Conservation (phyloP, 1,140 invertebrate genomes). For the Pinna nobilis region DNA sequence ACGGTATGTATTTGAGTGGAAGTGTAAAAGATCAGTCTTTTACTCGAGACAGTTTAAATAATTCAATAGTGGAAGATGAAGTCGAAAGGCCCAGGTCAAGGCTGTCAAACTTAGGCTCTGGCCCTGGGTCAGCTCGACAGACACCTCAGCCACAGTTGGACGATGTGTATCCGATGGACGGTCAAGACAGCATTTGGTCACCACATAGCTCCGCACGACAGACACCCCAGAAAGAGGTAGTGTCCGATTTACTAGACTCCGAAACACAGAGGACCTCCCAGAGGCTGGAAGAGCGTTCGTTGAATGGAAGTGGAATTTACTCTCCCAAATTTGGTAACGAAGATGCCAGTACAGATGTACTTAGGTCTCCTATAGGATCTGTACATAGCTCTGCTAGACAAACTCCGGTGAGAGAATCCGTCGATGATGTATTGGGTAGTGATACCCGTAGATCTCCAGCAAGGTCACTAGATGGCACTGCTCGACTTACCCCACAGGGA, state of each 20-base stretch:
- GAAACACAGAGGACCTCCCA: not conserved
- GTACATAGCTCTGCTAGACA: constrained; percentile 21
- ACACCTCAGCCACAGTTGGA: constrained; percentile 18
- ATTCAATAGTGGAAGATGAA: constrained; percentile 47
- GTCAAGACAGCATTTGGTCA: constrained; percentile 3
- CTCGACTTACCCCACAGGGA: constrained; percentile 38
- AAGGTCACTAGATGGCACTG: constrained; percentile 35
- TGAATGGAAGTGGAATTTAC: not conserved
- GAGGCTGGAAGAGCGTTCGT: constrained; percentile 1
- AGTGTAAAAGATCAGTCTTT: constrained; percentile 11
- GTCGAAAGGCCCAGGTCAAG: constrained; percentile 38
- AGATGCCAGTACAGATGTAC: constrained; percentile 4
- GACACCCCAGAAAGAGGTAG: constrained; percentile 24
- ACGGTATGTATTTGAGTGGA: not conserved
- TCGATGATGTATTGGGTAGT: constrained; percentile 16
- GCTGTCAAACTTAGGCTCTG: constrained; percentile 1
- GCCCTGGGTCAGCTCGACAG: constrained; percentile 16
- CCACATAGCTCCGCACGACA: constrained; percentile 19
- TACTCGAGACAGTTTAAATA: constrained; percentile 11
- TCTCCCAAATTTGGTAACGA: not conserved
- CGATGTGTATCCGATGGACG: too few species aligned
- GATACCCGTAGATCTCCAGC: constrained; percentile 30
- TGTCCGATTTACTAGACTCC: constrained; percentile 3
- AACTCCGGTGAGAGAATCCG: constrained; percentile 26
- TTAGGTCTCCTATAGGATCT: constrained; percentile 15